Evolutionary conservation across 2,888 invertebrate species (phyloP).

Genomic region (Phyllotreta cruciferae): DNA sequence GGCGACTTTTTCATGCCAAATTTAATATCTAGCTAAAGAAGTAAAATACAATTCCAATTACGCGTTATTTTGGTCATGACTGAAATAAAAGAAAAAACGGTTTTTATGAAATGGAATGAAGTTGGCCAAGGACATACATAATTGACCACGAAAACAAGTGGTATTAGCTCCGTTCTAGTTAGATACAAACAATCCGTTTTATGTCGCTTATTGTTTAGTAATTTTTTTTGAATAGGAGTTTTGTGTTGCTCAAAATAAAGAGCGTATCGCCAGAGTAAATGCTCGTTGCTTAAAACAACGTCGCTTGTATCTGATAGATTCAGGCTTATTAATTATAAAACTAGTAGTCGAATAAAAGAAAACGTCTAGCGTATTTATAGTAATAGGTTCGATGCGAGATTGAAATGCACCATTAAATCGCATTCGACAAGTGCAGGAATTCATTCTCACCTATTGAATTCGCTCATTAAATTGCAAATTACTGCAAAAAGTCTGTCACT

Average conservation of each 20-base stretch:
- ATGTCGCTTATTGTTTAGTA: constrained; percentile 3
- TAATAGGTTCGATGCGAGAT: constrained; percentile 1
- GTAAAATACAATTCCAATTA: constrained; percentile 21
- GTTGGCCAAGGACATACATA: constrained; percentile 26
- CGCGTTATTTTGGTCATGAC: constrained; percentile 22
- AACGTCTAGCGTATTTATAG: neutral
- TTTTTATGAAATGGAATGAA: constrained; percentile 22
- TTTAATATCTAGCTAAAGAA: constrained; percentile 7
- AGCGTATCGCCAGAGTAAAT: too few species aligned
- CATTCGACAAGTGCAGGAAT: constrained; percentile 14
- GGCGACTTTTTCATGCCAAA: constrained; percentile 10
- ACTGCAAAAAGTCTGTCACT: constrained; percentile 14
- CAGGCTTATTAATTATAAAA: too few species aligned
- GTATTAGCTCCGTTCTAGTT: constrained; percentile 20
- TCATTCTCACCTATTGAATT: constrained; percentile 21
- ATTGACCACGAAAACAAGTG: constrained; percentile 21
- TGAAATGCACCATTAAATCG: constrained; percentile 17
- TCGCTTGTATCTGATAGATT: too few species aligned
- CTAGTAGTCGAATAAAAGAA: neutral
- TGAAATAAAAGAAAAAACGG: constrained; percentile 19
- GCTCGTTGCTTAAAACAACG: too few species aligned
- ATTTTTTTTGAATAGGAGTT: neutral
- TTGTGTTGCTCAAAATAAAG: neutral
- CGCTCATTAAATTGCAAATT: constrained; percentile 25
- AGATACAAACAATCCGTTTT: constrained; percentile 12